These are phyloP conservation scores for Villa cingulata DNA, from an alignment of 2,888 invertebrate genomes.

Conservation along the genomic window DNA sequence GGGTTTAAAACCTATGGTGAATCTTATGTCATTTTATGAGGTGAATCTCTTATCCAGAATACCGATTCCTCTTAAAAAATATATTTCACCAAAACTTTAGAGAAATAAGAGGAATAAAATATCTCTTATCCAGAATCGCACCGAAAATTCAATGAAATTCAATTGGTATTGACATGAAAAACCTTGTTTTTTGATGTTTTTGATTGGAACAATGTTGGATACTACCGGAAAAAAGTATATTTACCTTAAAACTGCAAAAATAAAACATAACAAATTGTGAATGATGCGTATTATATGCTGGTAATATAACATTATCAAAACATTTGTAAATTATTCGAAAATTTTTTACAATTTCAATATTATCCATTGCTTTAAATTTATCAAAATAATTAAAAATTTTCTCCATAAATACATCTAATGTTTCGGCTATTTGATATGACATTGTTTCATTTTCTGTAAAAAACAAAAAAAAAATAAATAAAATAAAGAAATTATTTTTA, in stretches of 20 bases:
- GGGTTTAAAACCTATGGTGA: no score
- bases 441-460: slow-evolving; percentile 17
- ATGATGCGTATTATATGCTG: slow-evolving; percentile 69
- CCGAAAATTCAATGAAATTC: no score
- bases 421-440: slow-evolving; percentile 46
- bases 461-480: neutral
- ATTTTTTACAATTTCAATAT: slow-evolving; percentile 10
- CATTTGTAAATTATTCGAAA: slow-evolving; percentile 47
- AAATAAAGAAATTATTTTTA: neutral
- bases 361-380: neutral
- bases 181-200: no score
- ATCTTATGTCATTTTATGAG: no score
- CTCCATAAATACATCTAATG: slow-evolving; percentile 65
- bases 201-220: no score
- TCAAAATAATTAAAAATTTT: slow-evolving; percentile 50
- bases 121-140: no score
- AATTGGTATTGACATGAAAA: no score
- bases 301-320: slow-evolving; percentile 70
- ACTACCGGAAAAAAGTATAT: neutral
- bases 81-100: no score
- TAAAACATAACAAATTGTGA: slow-evolving; percentile 66
- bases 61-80: no score
- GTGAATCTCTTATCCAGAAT: no score
- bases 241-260: slow-evolving; percentile 49
- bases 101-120: no score